These are phyloP conservation scores for Cydia splendana DNA, from an alignment of 1,140 invertebrate genomes.

Conservation along the genomic window DNA sequence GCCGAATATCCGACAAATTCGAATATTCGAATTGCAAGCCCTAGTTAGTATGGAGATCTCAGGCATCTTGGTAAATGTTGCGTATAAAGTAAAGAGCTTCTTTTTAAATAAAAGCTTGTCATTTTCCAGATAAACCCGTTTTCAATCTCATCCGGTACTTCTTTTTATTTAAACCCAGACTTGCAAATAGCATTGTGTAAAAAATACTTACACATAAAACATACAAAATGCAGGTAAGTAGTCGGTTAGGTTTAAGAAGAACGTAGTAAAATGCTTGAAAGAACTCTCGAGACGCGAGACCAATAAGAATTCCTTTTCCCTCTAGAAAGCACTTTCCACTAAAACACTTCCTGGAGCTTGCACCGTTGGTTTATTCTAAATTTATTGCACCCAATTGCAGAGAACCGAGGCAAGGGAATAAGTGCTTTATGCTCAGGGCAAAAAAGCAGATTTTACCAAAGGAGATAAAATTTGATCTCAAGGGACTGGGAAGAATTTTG, in stretches of 20 bases:
- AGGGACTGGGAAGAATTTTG: background rate
- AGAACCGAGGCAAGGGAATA: background rate
- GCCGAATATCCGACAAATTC: too few relatives aligned
- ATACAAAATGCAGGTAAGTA: background rate
- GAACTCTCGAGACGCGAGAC: background rate
- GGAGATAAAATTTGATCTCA: background rate
- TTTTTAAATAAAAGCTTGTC: too few relatives aligned
- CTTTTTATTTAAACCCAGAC: too few relatives aligned
- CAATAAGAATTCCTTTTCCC: constrained; percentile 1
- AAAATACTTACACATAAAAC: background rate
- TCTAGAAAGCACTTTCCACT: background rate
- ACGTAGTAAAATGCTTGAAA: background rate
- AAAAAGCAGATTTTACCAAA: background rate
- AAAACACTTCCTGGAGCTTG: constrained; percentile 1
- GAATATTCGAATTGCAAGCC: too few relatives aligned
- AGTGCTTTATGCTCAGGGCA: background rate
- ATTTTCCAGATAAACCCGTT: too few relatives aligned
- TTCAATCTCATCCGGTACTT: too few relatives aligned
- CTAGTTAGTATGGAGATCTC: too few relatives aligned
- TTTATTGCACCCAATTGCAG: constrained; percentile 7
- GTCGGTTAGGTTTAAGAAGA: background rate
- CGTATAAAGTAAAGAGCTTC: too few relatives aligned
- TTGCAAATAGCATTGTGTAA: background rate
- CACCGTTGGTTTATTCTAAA: constrained; percentile 9
- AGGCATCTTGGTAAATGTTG: too few relatives aligned